Percentiles rank a stretch among this genome's conserved stretches.
phyloP scores from a whole-genome alignment of 2,888 invertebrate genomes.

The Thelaira solivaga region DNA sequence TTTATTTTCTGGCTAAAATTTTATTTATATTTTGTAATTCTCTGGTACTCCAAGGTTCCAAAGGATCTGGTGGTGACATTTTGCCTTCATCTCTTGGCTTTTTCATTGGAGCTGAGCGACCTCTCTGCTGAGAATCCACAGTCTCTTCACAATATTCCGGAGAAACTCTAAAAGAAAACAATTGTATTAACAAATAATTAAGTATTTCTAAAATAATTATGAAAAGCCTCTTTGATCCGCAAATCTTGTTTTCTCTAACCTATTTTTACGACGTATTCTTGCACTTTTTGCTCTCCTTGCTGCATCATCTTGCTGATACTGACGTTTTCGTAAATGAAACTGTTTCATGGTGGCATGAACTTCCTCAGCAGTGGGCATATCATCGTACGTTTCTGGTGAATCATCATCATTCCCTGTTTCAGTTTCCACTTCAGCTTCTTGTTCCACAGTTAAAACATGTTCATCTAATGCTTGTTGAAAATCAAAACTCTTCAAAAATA shows the following conservation, averaged over 20 bases:
- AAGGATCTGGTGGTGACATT: conserved; percentile 80
- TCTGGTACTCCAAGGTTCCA: conserved; percentile 86
- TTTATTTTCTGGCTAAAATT: conserved; percentile 76
- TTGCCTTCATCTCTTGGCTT: conserved; percentile 67
- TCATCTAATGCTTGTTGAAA: conserved; percentile 71
- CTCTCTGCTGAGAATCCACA: conserved; percentile 61
- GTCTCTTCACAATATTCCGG: conserved; percentile 72
- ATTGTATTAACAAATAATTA: neutral
- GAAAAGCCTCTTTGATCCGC: too few relatives aligned
- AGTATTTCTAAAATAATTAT: neutral
- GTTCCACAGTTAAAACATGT: conserved; percentile 71
- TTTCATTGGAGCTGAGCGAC: conserved; percentile 70
- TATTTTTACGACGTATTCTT: conserved; percentile 71
- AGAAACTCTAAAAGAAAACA: conserved; percentile 69
- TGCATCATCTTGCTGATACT: conserved; percentile 72
- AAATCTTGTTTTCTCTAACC: too few relatives aligned
- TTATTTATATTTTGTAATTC: conserved; percentile 84
- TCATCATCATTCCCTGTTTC: conserved; percentile 68
- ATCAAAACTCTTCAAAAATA: conserved; percentile 66
- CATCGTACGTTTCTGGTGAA: conserved; percentile 65
- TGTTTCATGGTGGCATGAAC: conserved; percentile 76
- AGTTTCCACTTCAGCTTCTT: conserved; percentile 73
- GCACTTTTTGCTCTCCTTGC: conserved; percentile 73
- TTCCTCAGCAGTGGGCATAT: conserved; percentile 74
- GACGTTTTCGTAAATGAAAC: conserved; percentile 74